These are phyloP conservation scores for Scaptomyza reducta DNA, from an alignment of 2,888 invertebrate genomes.

Conservation along the genomic window DNA sequence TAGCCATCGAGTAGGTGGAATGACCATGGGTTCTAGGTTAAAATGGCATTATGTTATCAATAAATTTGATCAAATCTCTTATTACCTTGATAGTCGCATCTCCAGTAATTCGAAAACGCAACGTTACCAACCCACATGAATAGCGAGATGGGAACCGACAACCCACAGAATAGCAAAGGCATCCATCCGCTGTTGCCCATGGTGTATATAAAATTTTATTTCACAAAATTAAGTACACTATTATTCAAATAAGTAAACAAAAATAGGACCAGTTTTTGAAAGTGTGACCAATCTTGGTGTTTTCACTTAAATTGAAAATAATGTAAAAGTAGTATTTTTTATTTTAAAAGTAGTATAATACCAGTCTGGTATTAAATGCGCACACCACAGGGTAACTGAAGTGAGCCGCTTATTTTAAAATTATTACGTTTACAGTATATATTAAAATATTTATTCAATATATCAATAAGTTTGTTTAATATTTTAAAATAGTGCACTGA, in stretches of 20 bases:
- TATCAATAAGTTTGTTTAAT: background rate
- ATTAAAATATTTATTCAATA: background rate
- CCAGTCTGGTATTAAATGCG: conserved; percentile 3
- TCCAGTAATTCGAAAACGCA: conserved; percentile 87
- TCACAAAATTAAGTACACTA: conserved; percentile 14
- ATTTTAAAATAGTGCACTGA: background rate
- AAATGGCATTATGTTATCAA: conserved; percentile 14
- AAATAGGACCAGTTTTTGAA: conserved; percentile 8
- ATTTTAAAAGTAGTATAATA: too few relatives aligned
- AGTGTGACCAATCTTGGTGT: conserved; percentile 21
- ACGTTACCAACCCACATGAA: conserved; percentile 90
- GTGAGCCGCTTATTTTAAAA: conserved; percentile 16
- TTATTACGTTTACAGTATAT: background rate
- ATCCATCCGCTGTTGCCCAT: conserved; percentile 74
- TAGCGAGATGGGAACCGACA: conserved; percentile 91
- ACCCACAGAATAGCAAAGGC: conserved; percentile 87
- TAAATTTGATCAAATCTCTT: conserved; percentile 3
- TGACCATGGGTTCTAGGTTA: conserved; percentile 71
- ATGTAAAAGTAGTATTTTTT: background rate
- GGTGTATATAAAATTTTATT: background rate
- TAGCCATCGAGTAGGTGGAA: conserved; percentile 83
- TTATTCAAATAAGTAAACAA: conserved; percentile 52
- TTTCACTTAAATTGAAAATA: background rate
- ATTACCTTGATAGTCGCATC: conserved; percentile 86
- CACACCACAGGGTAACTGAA: conserved; percentile 33